Conservation (phyloP, 2,797 vertebrate species). For the Aplochiton taeniatus region DNA sequence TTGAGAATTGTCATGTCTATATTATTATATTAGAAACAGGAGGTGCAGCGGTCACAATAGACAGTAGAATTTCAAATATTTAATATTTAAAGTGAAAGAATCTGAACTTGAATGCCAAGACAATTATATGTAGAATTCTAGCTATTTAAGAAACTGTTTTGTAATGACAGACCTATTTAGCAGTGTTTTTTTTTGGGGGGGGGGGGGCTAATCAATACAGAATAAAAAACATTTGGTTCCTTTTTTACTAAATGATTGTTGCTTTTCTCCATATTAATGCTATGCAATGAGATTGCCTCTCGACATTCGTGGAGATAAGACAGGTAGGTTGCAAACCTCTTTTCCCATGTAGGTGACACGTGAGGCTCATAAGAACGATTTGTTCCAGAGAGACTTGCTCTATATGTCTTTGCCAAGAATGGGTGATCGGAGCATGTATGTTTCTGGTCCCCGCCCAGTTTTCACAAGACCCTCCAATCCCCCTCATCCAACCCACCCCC, state of each 20-base stretch:
- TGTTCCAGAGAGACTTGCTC: neutral
- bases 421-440: neutral
- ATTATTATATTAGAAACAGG: neutral
- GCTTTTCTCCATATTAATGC: too few species aligned
- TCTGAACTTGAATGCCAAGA: neutral
- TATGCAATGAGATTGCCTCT: too few species aligned
- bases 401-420: neutral
- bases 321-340: neutral
- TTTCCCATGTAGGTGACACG: neutral
- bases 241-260: too few species aligned
- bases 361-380: neutral
- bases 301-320: too few species aligned
- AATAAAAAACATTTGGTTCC: too few species aligned
- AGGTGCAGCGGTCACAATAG: conserved; percentile 18
- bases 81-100: neutral
- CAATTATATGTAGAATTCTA: too few species aligned
- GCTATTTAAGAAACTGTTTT: too few species aligned
- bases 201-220: too few species aligned
- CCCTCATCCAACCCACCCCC: neutral
- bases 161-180: too few species aligned
- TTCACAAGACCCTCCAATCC: conserved; percentile 1
- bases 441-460: neutral
- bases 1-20: neutral
- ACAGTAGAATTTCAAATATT: neutral
- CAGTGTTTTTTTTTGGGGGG: too few species aligned